Evolutionary conservation across 23 tunicate species (phyloP).

Genomic region (Ciona savignyi): DNA sequence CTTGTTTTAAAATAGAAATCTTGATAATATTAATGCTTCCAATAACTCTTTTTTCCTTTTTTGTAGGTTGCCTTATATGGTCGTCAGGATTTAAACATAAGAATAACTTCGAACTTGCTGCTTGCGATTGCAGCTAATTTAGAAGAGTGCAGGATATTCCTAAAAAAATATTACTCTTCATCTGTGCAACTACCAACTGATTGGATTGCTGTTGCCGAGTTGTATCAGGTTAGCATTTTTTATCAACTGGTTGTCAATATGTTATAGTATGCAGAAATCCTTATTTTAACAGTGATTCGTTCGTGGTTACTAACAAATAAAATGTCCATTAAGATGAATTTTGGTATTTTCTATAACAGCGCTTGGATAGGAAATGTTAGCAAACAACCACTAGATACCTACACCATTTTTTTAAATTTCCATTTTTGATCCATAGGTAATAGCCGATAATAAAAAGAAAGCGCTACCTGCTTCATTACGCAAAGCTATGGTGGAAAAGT

Average conservation of each 20-base stretch:
- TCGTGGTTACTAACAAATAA: no score
- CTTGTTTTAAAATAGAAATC: no score
- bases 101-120: conserved; percentile 45
- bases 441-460: neutral
- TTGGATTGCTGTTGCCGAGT: conserved; percentile 71
- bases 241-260: no score
- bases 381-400: no score
- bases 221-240: conserved; percentile 24
- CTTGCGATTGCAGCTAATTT: conserved; percentile 26
- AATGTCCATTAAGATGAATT: no score
- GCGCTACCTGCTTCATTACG: conserved; percentile 31
- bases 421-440: neutral
- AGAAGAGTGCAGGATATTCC: conserved; percentile 14
- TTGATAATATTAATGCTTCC: no score
- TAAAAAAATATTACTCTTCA: conserved; percentile 44
- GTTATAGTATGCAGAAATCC: no score
- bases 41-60: no score
- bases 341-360: no score
- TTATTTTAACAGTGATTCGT: no score
- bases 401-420: no score
- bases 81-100: conserved; percentile 33
- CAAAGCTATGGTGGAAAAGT: conserved; percentile 59
- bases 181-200: conserved; percentile 50
- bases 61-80: conserved; percentile 71
- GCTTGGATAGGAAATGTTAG: no score